A percentile compares a stretch with the other conserved stretches of the same genome.
phyloP scores from a whole-genome alignment of 2,797 vertebrate genomes.

The Peromyscus attwateri region DNA sequence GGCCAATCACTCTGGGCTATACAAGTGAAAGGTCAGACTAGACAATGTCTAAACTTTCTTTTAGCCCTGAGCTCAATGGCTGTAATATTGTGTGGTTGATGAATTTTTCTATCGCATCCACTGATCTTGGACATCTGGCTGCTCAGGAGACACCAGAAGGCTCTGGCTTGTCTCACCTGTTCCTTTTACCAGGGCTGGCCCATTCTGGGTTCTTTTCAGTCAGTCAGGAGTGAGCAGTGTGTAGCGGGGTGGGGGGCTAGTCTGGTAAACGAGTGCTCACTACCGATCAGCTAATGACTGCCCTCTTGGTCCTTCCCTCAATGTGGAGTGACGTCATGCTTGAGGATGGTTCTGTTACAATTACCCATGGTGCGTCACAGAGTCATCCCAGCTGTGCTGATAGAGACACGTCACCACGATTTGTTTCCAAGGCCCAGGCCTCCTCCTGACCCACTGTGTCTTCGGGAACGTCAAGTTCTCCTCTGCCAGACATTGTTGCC shows the following conservation, averaged over 20 bases:
- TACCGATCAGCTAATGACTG: background rate
- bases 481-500: background rate
- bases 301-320: background rate
- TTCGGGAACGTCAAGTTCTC: background rate
- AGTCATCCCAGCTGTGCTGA: background rate
- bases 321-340: background rate
- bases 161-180: background rate
- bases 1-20: background rate
- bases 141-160: background rate
- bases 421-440: background rate
- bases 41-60: background rate
- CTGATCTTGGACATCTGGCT: background rate
- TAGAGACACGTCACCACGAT: background rate
- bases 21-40: background rate
- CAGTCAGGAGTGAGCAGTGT: background rate
- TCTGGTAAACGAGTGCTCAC: background rate
- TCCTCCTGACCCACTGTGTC: background rate
- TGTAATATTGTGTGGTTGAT: background rate
- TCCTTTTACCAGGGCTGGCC: background rate
- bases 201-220: background rate
- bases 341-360: background rate
- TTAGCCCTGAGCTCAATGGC: background rate
- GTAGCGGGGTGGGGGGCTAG: fast-evolving
- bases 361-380: background rate
- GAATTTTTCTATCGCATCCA: background rate